Percentiles rank a stretch among this genome's conserved stretches.
phyloP scores from a whole-genome alignment of 64 coral and sea anemone genomes.

The Catalaphyllia jardinei region DNA sequence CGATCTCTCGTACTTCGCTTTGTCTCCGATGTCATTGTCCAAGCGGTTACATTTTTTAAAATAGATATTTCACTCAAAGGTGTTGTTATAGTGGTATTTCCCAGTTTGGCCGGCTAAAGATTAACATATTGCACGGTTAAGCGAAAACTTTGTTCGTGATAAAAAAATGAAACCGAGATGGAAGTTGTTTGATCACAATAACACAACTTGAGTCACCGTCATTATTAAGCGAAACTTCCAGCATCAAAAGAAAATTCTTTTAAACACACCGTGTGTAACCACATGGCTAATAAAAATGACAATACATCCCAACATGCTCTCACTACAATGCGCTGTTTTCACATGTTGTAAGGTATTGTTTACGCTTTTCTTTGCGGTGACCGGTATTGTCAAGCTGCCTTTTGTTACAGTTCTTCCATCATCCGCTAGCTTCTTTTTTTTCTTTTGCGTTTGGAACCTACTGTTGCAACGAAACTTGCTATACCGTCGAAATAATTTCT shows the following conservation, averaged over 20 bases:
- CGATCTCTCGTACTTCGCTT: slow-evolving; percentile 1
- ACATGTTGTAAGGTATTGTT: slow-evolving; percentile 44
- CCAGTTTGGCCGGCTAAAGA: not conserved
- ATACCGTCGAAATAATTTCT: too few species aligned
- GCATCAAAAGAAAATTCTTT: not conserved
- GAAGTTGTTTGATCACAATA: not conserved
- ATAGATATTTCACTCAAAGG: not conserved
- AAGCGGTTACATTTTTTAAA: not conserved
- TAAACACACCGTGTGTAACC: slow-evolving; percentile 16
- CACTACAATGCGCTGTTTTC: slow-evolving; percentile 31
- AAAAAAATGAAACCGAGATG: not conserved
- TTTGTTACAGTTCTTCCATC: not conserved
- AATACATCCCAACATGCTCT: slow-evolving; percentile 12
- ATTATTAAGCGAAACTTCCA: not conserved
- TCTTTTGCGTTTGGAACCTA: not conserved
- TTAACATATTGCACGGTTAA: not conserved
- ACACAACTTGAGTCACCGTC: not conserved
- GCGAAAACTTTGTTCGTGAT: not conserved
- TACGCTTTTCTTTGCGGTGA: slow-evolving; percentile 35
- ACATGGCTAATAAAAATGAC: slow-evolving; percentile 60
- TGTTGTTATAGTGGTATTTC: not conserved
- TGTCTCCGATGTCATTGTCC: not conserved
- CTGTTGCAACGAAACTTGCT: not conserved
- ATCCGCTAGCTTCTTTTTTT: not conserved
- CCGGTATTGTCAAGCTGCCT: slow-evolving; percentile 15